phyloP scores from a whole-genome alignment of 2,888 invertebrate genomes.

The Trissolcus brochymenae region DNA sequence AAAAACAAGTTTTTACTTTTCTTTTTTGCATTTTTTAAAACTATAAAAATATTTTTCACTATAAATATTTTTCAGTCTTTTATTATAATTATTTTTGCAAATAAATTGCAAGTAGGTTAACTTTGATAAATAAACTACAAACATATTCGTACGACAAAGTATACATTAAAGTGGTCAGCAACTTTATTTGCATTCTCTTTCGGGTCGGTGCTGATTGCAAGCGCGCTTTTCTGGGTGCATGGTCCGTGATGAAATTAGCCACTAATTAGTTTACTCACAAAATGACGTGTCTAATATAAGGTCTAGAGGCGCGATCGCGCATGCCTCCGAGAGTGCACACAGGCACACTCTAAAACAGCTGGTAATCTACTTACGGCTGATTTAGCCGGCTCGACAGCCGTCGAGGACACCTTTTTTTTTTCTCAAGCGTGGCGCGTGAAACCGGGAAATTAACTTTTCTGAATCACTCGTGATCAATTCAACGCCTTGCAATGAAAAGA shows the following conservation, averaged over 20 bases:
- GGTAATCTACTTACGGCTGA: slow-evolving; percentile 60
- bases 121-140: neutral
- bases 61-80: no score
- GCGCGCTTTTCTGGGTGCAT: slow-evolving; percentile 61
- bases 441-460: slow-evolving; percentile 44
- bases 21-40: no score
- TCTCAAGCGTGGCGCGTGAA: slow-evolving; percentile 8
- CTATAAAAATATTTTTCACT: no score
- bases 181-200: slow-evolving; percentile 62
- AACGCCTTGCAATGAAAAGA: slow-evolving; percentile 2
- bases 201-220: slow-evolving; percentile 62
- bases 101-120: no score
- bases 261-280: slow-evolving; percentile 70
- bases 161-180: slow-evolving; percentile 36
- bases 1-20: no score
- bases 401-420: slow-evolving; percentile 23
- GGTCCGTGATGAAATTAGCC: slow-evolving; percentile 65
- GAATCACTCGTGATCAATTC: slow-evolving; percentile 26
- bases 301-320: slow-evolving; percentile 2
- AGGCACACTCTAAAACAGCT: slow-evolving; percentile 31
- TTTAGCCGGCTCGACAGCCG: slow-evolving; percentile 39
- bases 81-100: no score
- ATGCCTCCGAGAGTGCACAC: slow-evolving; percentile 24
- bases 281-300: slow-evolving; percentile 20
- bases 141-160: neutral